Evolutionary conservation across 1,140 invertebrate genomes (phyloP), one percentile per base, ranked within the genome.

Genomic region (Cylas formicarius): DNA sequence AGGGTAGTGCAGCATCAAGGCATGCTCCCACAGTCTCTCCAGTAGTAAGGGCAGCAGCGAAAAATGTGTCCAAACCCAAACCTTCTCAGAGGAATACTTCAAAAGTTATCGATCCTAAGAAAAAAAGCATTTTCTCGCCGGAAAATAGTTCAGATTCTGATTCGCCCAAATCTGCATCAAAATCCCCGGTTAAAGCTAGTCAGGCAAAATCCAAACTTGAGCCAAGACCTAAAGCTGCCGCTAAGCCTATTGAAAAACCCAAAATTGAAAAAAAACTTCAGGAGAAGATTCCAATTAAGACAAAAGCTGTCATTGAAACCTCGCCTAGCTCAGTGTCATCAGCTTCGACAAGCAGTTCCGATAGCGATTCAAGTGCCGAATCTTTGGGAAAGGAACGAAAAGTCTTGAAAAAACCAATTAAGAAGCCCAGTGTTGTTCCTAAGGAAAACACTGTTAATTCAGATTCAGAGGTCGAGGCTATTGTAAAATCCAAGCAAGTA

Each of bases 121-220:
- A 82, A 46, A 86, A 85, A 58, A 86, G 84, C 63, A 86, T 86
- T 58, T 86, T 86, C 53, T 86, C 82, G 50, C 83, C 84, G 1
- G 84, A 86, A 53, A 85, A 86, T 52, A 84, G 82, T 62, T 84
- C 81, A 20, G 82, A 84, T 64, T 83, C 81, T 44, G 55, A 52
- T 20, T 17, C 33, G n/a, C 20, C 29, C 11, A 61, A 69, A 55
- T 44, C 57, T 52, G 32, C 63, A 60, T 52, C 56, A 56, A 53
- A 53, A 23, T n/a, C 7, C 18, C 42, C 1, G 14, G 13, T 18
- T 17, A 52, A 52, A 39, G 20, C 16, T 8, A 16, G 36, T 34
- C 19, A 53, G 37, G 29, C 21, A 8, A 53, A 53, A 22, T 14
- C 38, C n/a, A 53, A 53, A 40, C 52, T 48, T 13, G 61, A 67